Evolutionary conservation across 2,888 invertebrate genomes (phyloP), one percentile per base, ranked within the genome.

Genomic region (Rotaria macrura): DNA sequence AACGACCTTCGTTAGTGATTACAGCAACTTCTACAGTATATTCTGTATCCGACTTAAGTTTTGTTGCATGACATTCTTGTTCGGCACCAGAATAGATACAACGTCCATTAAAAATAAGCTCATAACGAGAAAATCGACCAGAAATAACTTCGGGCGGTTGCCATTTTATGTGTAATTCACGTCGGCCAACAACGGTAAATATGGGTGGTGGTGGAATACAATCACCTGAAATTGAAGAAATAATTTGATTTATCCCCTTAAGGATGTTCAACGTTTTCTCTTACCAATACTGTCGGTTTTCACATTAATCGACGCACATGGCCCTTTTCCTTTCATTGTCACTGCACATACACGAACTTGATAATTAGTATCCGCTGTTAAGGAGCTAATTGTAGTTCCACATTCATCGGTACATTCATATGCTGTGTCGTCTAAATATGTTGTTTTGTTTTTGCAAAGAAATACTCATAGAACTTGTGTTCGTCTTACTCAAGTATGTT

Each of bases 1-100:
- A 90, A 79, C 89, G 89, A 17, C 90, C 91, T 87, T 91, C 91
- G 88, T 88, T 90, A 9, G 91, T 91, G 29, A 91, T 87, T 10
- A 90, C 90, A 25, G 10, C 0, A 29, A 90, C 91, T 87, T 89
- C 88, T 87, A 90, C 89, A 25, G 88, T 88, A 87, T 91, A 91
- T 86, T 91, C 91, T 47, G 89, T 90, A 86, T 91, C 90, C 6
- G 90, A 90, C 23, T 88, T 89, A 12, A 91, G 88, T 52, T 90
- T 87, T 9, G 88, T 87, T 14, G 88, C 89, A n/a, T 88, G 88
- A 84, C 88, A 88, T 85, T 89, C 88, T 74, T 89, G 88, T 55
- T 90, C 90, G 40, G 89, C 90, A 6, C 91, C 91, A 0, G 91
- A 90, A 87, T 90, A 90, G 57, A 91, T 88, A 10, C 88, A 88